Evolutionary conservation across 1,140 invertebrate genomes (phyloP).

Genomic region (Aphelenchoides fujianensis): DNA sequence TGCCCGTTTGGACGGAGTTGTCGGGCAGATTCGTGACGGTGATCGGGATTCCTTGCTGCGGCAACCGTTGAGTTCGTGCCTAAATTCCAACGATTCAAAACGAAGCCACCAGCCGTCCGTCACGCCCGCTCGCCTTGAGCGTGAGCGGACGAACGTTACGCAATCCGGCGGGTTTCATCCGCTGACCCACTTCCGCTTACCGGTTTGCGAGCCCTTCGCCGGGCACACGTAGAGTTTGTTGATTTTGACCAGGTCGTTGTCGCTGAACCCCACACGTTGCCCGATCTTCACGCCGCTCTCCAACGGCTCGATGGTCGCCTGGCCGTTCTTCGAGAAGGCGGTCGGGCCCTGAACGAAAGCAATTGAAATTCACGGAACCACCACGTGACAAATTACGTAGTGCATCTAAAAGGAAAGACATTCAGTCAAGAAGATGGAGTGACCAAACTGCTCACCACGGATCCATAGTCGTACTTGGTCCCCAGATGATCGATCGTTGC

Average conservation of each 20-base stretch:
- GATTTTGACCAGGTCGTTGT: constrained; percentile 65
- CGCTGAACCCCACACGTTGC: constrained; percentile 63
- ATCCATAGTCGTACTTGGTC: constrained; percentile 63
- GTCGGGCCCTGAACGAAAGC: constrained; percentile 64
- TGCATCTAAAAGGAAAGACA: no score
- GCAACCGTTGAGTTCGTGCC: background rate
- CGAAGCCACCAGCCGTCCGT: background rate
- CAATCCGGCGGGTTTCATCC: constrained; percentile 5
- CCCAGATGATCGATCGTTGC: constrained; percentile 59
- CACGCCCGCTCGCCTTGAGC: background rate
- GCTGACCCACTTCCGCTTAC: constrained; percentile 27
- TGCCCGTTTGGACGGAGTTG: constrained; percentile 6
- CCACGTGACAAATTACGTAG: no score
- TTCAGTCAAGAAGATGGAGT: no score
- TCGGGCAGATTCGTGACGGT: constrained; percentile 29
- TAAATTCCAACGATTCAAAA: no score
- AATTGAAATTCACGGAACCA: no score
- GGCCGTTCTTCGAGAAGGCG: constrained; percentile 63
- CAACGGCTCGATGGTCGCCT: constrained; percentile 63
- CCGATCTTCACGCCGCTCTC: constrained; percentile 64
- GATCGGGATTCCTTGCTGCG: background rate
- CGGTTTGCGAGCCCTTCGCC: constrained; percentile 20
- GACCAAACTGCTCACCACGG: constrained; percentile 67
- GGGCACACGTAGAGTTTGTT: constrained; percentile 65
- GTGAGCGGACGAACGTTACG: constrained; percentile 14